A percentile compares a stretch with the other conserved stretches of the same genome.
phyloP scores from a whole-genome alignment of 2,113 vertebrate genomes.

The Pandion haliaetus region DNA sequence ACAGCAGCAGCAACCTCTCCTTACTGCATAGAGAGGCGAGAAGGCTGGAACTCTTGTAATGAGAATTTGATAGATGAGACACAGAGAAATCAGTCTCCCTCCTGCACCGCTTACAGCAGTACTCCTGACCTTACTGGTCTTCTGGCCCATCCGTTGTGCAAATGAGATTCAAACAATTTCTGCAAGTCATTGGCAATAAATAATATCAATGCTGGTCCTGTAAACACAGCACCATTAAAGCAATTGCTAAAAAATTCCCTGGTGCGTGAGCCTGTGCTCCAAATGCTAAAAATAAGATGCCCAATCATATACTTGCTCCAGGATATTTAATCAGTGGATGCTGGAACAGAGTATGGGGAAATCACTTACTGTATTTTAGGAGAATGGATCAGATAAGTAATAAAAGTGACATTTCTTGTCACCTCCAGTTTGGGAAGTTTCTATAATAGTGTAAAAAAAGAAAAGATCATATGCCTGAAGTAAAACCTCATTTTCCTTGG shows the following conservation, averaged over 20 bases:
- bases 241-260: constrained; percentile 34
- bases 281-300: constrained; percentile 31
- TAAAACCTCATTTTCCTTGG: constrained; percentile 3
- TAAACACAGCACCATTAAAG: constrained; percentile 42
- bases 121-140: constrained; percentile 2
- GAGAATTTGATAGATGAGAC: constrained; percentile 13
- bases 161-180: constrained; percentile 56
- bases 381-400: not conserved
- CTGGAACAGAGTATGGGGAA: not conserved
- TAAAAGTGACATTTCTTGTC: not conserved
- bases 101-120: not conserved
- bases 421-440: not conserved
- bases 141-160: constrained; percentile 17
- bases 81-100: not conserved
- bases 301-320: not conserved
- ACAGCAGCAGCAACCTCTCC: not conserved
- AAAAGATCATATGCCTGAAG: not conserved
- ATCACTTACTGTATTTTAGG: constrained; percentile 10
- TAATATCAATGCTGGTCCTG: not conserved
- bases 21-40: not conserved
- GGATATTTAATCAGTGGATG: constrained; percentile 16
- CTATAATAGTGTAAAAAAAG: not conserved
- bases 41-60: constrained; percentile 8
- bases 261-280: not conserved
- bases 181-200: constrained; percentile 38